phyloP scores from a whole-genome alignment of 1,140 invertebrate genomes.

The Mamestra configurata region DNA sequence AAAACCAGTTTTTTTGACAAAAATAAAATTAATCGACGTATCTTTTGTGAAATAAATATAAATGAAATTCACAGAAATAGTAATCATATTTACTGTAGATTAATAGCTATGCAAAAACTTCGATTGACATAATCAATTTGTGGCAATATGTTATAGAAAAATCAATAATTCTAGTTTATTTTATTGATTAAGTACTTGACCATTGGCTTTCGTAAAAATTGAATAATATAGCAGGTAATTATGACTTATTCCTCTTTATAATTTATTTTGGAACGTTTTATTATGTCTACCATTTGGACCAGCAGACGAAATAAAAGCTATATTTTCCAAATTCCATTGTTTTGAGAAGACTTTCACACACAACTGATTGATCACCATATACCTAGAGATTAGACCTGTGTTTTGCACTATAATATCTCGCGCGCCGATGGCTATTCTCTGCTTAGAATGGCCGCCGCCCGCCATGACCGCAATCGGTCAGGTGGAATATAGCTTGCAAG shows the following conservation, averaged over 20 bases:
- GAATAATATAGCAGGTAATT: neutral
- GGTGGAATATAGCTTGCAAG: no score
- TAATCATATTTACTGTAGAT: neutral
- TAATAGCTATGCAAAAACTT: neutral
- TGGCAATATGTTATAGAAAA: neutral
- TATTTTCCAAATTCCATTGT: neutral
- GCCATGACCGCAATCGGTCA: no score
- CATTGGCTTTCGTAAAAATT: neutral
- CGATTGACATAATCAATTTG: neutral
- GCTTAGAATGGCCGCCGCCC: no score
- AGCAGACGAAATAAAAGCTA: neutral
- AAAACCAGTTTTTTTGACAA: conserved; percentile 31
- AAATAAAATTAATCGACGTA: conserved; percentile 29
- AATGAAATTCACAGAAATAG: neutral
- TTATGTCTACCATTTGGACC: no score
- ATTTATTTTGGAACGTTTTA: neutral
- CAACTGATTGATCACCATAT: no score
- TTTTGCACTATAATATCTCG: no score
- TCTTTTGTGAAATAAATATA: neutral
- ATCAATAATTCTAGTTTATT: neutral
- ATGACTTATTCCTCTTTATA: neutral
- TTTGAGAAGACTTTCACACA: neutral
- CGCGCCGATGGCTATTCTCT: no score
- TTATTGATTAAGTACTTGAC: neutral
- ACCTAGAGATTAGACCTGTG: no score